Conservation (phyloP, 1,140 invertebrate species). For the Ceratitis capitata region DNA sequence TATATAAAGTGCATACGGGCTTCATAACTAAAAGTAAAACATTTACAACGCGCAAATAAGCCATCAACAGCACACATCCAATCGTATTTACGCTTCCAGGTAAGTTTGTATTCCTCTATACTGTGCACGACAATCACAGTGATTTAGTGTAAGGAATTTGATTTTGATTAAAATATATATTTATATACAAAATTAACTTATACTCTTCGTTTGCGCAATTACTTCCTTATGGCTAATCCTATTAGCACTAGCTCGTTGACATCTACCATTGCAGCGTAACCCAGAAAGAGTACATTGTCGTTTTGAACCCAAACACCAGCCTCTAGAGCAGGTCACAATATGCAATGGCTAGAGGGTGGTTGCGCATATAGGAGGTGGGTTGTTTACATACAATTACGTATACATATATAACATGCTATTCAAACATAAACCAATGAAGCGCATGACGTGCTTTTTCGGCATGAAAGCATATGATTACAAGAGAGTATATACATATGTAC, state of each 20-base stretch:
- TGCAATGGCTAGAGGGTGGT: slow-evolving; percentile 1
- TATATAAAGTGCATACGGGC: neutral
- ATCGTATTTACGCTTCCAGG: neutral
- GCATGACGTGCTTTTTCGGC: neutral
- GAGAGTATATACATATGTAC: neutral
- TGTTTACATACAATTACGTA: slow-evolving; percentile 4
- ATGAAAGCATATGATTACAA: neutral
- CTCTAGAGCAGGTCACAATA: neutral
- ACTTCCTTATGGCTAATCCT: slow-evolving; percentile 29
- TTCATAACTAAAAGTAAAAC: no score
- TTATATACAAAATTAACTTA: neutral
- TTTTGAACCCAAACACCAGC: neutral
- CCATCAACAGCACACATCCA: neutral
- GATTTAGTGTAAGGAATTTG: neutral
- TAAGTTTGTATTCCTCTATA: neutral
- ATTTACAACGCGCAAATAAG: neutral
- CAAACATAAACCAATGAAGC: neutral
- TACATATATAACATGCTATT: neutral
- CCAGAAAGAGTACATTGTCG: slow-evolving; percentile 23
- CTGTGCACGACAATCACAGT: neutral
- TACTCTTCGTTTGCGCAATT: neutral
- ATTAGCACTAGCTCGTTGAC: slow-evolving; percentile 19
- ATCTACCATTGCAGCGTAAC: slow-evolving; percentile 2
- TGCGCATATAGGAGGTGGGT: slow-evolving; percentile 3
- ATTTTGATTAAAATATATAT: neutral